Evolutionary conservation across 2,113 vertebrate species (phyloP), one percentile per base, ranked within the genome.

Genomic region (Oxyruncus cristatus): DNA sequence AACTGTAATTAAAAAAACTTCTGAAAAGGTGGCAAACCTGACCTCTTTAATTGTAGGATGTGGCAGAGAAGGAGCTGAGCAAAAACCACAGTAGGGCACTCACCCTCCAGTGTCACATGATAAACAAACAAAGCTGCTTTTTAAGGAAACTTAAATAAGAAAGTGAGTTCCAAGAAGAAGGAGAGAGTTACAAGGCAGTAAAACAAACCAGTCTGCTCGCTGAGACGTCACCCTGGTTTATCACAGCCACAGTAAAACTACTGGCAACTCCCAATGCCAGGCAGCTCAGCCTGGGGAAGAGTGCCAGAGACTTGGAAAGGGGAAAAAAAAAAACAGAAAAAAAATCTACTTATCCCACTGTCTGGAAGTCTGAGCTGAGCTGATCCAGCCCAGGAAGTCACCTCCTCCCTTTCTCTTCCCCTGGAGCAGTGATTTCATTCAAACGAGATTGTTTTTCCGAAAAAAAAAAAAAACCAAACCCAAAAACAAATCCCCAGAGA

Each of bases 381-480:
- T 84, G 26, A 8, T 33, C 49, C 84, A 62, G 66, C 59, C 83
- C 55, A 22, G 0, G 85, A 62, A 83, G 42, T 30, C 41, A 80
- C 52, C 86, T 66, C 82, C 93, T 92, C 59, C 81, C 68, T 28
- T 81, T 92, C 70, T 61, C 49, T 65, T 80, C 49, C 75, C 59
- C 68, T 65, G 41, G 52, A 92, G 65, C 46, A 89, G 63, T 91
- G 85, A 91, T 28, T 93, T 70, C 88, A 93, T 87, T 84, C 88
- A 80, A 65, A 89, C 26, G 21, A 73, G 53, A 52, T 1, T 67
- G 14, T 8, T 72, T 71, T 79, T 39, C 50, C 21, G 6, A 10
- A 17, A 47, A 71, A 87, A 19, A 6, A 20, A 32, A 30, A 53
- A 19, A 55, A 55, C 23, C 23, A 50, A 28, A 8, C 47, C 47